Base-by-base conservation (phyloP, 2,797 vertebrate species). In the Thalassophryne amazonica region DNA sequence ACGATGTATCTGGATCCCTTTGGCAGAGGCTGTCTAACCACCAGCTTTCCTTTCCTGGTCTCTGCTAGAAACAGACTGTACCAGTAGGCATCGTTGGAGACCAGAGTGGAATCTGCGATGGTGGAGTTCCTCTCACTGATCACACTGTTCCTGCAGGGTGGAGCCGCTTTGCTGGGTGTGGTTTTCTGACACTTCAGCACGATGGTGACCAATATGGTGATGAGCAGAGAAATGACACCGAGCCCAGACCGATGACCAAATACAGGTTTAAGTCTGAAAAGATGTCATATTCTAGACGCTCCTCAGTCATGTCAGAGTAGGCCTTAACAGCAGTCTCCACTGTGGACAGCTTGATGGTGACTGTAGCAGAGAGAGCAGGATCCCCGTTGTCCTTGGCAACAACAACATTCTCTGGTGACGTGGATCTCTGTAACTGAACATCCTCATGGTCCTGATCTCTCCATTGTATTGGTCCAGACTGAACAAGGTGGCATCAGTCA, bases 61-160 rank as follows among this genome's bases (percentile, higher is more conserved):
- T 80, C 73, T 3, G 73, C 77, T 3, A 77, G 58, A 58, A 77
- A 72, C 45, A 77, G 33, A 49, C 73, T 80, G 73, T 80, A 76
- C 73, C 77, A 80, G 70, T 80, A 80, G 20, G 73, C 77, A 38
- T 77, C 73, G 12, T 72, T 80, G 36, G 77, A 80, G 8, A 80
- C 73, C 57, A 77, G 40, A 11, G 73, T 77, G 19, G 73, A 77
- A 33, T 80, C 76, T 0, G 68, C 71, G 2, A 78, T 41, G 17
- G 60, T 69, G 1, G 76, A 78, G 47, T 75, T 75, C 43, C 67
- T 69, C 39, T 74, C 69, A 18, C 77, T 80, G 54, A 69, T 49
- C 28, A 73, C 69, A 36, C 72, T 79, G 62, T 76, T 76, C 52
- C 72, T 79, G 30, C 59, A 46, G 16, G 65, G 45, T 46, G 72